Evolutionary conservation across 2,888 invertebrate species (phyloP).

Genomic region (Cryptocephalus primarius): DNA sequence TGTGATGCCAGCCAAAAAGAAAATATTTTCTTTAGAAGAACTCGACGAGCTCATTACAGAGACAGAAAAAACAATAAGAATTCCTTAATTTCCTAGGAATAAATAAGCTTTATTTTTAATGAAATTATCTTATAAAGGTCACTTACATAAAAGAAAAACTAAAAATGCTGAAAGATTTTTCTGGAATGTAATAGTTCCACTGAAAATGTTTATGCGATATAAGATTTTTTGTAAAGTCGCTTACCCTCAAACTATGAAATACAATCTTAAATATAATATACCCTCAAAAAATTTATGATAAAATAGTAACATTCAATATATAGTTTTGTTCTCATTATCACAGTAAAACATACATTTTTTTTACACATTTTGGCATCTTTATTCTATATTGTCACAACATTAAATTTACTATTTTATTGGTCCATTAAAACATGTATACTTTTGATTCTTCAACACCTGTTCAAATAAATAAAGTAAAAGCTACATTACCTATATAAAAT

Average conservation of each 20-base stretch:
- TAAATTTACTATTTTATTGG: slow-evolving; percentile 8
- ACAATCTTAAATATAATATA: too few relatives aligned
- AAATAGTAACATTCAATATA: slow-evolving; percentile 9
- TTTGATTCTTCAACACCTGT: slow-evolving; percentile 10
- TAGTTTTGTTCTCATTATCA: slow-evolving; percentile 10
- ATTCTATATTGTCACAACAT: slow-evolving; percentile 8
- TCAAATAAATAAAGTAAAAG: slow-evolving; percentile 8
- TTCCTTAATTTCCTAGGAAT: background rate
- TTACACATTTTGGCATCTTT: slow-evolving; percentile 5
- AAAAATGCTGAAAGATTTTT: too few relatives aligned
- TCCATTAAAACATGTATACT: slow-evolving; percentile 8
- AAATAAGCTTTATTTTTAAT: too few relatives aligned
- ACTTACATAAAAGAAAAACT: background rate
- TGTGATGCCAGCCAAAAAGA: slow-evolving; percentile 24
- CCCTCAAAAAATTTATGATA: background rate
- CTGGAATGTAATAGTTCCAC: too few relatives aligned
- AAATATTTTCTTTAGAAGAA: slow-evolving; percentile 26
- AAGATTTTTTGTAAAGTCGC: too few relatives aligned
- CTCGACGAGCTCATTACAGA: slow-evolving; percentile 29
- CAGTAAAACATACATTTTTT: slow-evolving; percentile 12
- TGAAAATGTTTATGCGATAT: too few relatives aligned
- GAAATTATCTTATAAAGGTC: background rate
- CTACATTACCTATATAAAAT: too few relatives aligned
- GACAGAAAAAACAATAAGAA: slow-evolving; percentile 18
- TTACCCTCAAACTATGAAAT: too few relatives aligned